A percentile compares a stretch with the other conserved stretches of the same genome.
phyloP scores from a whole-genome alignment of 2,113 vertebrate species.

The Hippocampus guttulatus region DNA sequence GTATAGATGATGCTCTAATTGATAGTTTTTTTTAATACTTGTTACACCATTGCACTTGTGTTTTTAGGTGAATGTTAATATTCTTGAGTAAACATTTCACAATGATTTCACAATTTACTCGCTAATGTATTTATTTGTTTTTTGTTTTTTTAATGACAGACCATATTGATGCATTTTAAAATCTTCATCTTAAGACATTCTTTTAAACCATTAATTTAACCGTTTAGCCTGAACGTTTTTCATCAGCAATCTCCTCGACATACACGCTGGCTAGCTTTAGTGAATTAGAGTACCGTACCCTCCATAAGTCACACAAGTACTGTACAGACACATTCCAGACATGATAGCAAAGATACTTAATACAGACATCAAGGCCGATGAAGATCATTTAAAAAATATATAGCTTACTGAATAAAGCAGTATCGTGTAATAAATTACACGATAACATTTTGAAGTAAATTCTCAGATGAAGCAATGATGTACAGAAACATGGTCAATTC shows the following conservation, averaged over 20 bases:
- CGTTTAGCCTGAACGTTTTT: background rate
- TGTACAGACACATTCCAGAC: background rate
- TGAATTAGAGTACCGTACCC: background rate
- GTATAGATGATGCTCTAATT: background rate
- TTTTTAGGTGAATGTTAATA: slow-evolving; percentile 1
- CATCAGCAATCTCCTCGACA: background rate
- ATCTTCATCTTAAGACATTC: background rate
- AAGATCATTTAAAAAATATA: background rate
- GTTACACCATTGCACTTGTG: slow-evolving; percentile 28
- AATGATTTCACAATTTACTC: background rate
- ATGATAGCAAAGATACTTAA: background rate
- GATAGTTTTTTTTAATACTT: slow-evolving; percentile 16
- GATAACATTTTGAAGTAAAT: background rate
- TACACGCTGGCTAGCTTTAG: background rate
- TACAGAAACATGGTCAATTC: background rate
- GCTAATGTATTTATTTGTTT: background rate
- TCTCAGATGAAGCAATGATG: background rate
- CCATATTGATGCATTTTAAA: background rate
- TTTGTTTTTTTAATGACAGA: background rate
- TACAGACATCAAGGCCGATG: background rate
- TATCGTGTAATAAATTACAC: background rate
- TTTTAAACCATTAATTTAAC: background rate
- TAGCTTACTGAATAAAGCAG: background rate
- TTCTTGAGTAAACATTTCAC: background rate
- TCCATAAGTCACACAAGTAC: background rate